phyloP scores from a whole-genome alignment of 2,888 invertebrate species.

The Hydraecia micacea region DNA sequence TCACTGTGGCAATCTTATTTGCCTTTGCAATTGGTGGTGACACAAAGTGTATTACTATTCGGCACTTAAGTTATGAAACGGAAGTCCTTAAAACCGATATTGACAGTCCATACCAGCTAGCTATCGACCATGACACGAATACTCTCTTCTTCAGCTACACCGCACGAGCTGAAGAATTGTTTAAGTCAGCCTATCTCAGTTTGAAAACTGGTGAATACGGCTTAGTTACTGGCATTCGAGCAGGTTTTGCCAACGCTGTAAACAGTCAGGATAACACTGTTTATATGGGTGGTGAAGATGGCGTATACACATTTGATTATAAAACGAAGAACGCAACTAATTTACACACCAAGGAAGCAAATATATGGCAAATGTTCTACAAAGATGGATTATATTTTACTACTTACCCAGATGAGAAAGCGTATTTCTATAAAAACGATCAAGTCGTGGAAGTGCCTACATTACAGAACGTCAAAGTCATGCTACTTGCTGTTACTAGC shows the following conservation, averaged over 20 bases:
- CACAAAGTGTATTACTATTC: constrained; percentile 38
- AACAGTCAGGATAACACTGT: constrained; percentile 72
- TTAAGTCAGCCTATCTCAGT: constrained; percentile 76
- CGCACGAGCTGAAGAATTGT: constrained; percentile 57
- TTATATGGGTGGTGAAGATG: constrained; percentile 79
- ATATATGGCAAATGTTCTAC: constrained; percentile 84
- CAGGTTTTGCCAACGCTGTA: constrained; percentile 80
- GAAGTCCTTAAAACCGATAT: constrained; percentile 71
- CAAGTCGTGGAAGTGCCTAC: constrained; percentile 60
- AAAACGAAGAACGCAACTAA: constrained; percentile 70
- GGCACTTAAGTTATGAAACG: constrained; percentile 53
- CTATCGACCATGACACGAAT: constrained; percentile 79
- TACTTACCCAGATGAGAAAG: constrained; percentile 73
- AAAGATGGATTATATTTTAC: constrained; percentile 79
- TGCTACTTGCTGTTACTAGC: constrained; percentile 70
- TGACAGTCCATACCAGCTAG: constrained; percentile 79
- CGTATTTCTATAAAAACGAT: constrained; percentile 66
- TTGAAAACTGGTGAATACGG: constrained; percentile 75
- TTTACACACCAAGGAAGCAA: constrained; percentile 66
- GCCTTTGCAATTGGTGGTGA: constrained; percentile 41
- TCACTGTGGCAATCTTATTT: constrained; percentile 49
- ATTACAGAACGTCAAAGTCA: constrained; percentile 62
- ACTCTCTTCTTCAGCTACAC: constrained; percentile 80
- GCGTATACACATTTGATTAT: constrained; percentile 78
- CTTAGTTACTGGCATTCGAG: constrained; percentile 72